Evolutionary conservation across 2,113 vertebrate genomes (phyloP), one percentile per base, ranked within the genome.

Genomic region (Oryctolagus cuniculus): DNA sequence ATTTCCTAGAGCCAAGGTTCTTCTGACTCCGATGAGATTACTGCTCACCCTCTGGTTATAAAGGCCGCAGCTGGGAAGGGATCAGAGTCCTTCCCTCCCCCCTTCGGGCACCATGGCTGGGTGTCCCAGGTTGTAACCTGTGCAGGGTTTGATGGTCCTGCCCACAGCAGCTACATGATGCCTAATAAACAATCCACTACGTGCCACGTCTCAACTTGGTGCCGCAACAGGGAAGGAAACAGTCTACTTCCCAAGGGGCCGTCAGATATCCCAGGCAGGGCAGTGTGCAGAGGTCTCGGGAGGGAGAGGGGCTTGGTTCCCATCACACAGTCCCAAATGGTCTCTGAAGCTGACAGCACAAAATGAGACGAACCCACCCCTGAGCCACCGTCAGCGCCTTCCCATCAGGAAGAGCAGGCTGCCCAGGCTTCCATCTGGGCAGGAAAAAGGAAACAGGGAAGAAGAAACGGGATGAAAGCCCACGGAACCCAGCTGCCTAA

Each of bases 11-110:
- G 15, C 27, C 89, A 96, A 97, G 44, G n/a, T 87, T 97, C 96
- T 82, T 97, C 97, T 97, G 29, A 96, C 84, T 95, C 97, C 94
- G 74, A 49, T 92, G 80, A 95, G 86, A 90, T 12, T 87, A 82
- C 84, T 92, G 73, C 66, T 95, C 84, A 95, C 74, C 58, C 70
- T 51, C 17, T 87, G 78, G 67, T 61, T 81, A 89, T 85, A 97
- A 97, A 96, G 64, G 9, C 63, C 67, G 67, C 53, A 73, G 34
- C 92, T 89, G 49, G 53, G 53, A n/a, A 77, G 66, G 58, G 95
- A 96, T 36, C 73, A 92, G 25, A 86, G 64, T 73, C 15, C 7
- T 93, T 92, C 94, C 89, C 95, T 93, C 92, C 97, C 96, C 88
- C 75, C 17, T 97, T 92, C 77, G 77, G 87, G 73, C 94, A 51